A percentile compares a stretch with the other conserved stretches of the same genome.
These are phyloP conservation scores for Carterocephalus palaemon DNA, from an alignment of 2,888 invertebrate species.

Conservation along the genomic window DNA sequence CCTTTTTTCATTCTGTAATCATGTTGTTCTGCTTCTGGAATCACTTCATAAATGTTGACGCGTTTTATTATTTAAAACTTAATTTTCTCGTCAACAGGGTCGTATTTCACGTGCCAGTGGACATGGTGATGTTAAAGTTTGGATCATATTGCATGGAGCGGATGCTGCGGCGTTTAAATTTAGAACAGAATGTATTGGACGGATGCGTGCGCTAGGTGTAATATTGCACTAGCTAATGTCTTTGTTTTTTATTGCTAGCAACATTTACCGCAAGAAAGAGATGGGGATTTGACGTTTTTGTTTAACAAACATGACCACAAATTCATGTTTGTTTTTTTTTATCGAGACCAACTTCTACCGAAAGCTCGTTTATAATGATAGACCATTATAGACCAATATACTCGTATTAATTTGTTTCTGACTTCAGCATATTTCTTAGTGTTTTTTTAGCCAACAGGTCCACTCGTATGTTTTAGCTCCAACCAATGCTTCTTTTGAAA, in stretches of 20 bases:
- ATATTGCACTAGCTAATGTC: constrained; percentile 44
- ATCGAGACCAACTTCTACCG: too few relatives aligned
- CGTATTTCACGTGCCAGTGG: constrained; percentile 28
- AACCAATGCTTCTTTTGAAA: too few relatives aligned
- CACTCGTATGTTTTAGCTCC: too few relatives aligned
- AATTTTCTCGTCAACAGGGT: constrained; percentile 30
- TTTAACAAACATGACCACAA: too few relatives aligned
- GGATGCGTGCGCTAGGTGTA: constrained; percentile 55
- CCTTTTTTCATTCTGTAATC: constrained; percentile 42
- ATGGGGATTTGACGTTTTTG: constrained; percentile 6
- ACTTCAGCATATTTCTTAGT: too few relatives aligned
- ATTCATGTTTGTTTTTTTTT: too few relatives aligned
- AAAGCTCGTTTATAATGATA: too few relatives aligned
- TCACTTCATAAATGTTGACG: constrained; percentile 40
- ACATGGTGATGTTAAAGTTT: constrained; percentile 43
- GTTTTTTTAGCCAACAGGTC: too few relatives aligned
- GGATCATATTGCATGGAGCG: constrained; percentile 45
- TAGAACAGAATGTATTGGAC: constrained; percentile 48
- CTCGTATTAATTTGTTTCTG: too few relatives aligned
- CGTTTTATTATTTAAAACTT: constrained; percentile 29
- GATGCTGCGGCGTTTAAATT: constrained; percentile 52
- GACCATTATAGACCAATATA: too few relatives aligned
- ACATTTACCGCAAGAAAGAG: constrained; percentile 9
- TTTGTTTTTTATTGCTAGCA: constrained; percentile 21
- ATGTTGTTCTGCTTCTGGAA: constrained; percentile 49